Evolutionary conservation across 2,797 vertebrate species (phyloP), one percentile per base, ranked within the genome.

Genomic region (Parambassis ranga): DNA sequence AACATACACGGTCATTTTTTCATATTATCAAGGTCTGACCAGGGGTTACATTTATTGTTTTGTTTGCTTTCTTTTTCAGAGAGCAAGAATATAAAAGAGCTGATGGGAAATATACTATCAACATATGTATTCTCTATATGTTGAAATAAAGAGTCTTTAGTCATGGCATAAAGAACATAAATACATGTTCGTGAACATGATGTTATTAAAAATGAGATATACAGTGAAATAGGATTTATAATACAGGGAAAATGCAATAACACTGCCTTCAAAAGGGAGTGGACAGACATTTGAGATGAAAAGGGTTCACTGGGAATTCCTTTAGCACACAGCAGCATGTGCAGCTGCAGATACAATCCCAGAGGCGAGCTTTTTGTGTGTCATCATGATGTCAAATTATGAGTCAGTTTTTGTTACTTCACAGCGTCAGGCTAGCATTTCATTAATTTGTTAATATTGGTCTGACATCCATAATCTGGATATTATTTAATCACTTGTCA

Each of bases 261-360:
- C 42, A 18, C 18, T 26, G 8, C 15, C 9, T 42, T 13, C 42
- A n/a, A n/a, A n/a, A n/a, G n/a, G n/a, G n/a, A n/a, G n/a, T n/a
- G n/a, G 10, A 15, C 14, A 10, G 7, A 24, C n/a, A 2, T 23
- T 43, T 3, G 20, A 22, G 20, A 42, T 1, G 0, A 30, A 64
- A 33, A 51, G 9, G 48, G 68, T 68, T 60, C n/a, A 38, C 57
- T 63, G 44, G 42, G 37, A 69, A 30, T 71, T 56, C 57, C 23
- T 48, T 31, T 52, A 43, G 65, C 32, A 65, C 64, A 50, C 18
- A 4, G 35, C 32, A 30, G 47, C 24, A 46, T 16, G 30, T 18
- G 48, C 20, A 68, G 73, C 57, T 66, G 13, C 33, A 56, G 58
- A 49, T 64, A 42, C 22, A 50, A 9, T 57, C 63, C 65, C 58